Percentiles rank a stretch among this genome's conserved stretches.
Evolutionary conservation across 2,797 vertebrate genomes (phyloP).

Genomic region (Danio jaintianensis): DNA sequence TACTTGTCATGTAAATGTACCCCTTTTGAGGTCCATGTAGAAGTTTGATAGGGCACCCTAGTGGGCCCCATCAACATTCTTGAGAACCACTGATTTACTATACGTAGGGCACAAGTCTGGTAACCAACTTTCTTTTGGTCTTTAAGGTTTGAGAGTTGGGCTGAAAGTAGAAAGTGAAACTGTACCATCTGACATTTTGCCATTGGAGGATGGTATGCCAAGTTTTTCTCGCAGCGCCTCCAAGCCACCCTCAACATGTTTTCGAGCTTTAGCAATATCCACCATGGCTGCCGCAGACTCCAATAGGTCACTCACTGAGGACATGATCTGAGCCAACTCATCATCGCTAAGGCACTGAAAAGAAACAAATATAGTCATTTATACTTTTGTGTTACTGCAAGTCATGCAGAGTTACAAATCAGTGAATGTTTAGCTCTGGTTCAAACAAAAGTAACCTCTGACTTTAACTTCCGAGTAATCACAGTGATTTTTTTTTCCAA

Average conservation of each 20-base stretch:
- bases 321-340: slow-evolving; percentile 83
- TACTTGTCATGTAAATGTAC: no score
- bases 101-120: neutral
- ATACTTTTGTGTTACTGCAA: neutral
- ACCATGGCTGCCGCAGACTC: slow-evolving; percentile 78
- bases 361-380: neutral
- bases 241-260: slow-evolving; percentile 78
- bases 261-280: slow-evolving; percentile 73
- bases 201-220: slow-evolving; percentile 73
- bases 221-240: slow-evolving; percentile 78
- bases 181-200: slow-evolving; percentile 75
- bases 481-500: neutral
- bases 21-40: neutral
- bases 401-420: neutral
- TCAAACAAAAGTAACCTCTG: neutral
- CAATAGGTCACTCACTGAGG: slow-evolving; percentile 74
- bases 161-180: neutral
- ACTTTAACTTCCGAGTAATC: neutral
- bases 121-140: neutral
- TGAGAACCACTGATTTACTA: neutral
- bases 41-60: neutral
- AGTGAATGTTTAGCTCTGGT: neutral
- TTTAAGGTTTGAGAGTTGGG: neutral
- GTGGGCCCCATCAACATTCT: neutral
- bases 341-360: slow-evolving; percentile 76